Evolutionary conservation across 2,113 vertebrate species (phyloP).

Genomic region (Anser cygnoides): DNA sequence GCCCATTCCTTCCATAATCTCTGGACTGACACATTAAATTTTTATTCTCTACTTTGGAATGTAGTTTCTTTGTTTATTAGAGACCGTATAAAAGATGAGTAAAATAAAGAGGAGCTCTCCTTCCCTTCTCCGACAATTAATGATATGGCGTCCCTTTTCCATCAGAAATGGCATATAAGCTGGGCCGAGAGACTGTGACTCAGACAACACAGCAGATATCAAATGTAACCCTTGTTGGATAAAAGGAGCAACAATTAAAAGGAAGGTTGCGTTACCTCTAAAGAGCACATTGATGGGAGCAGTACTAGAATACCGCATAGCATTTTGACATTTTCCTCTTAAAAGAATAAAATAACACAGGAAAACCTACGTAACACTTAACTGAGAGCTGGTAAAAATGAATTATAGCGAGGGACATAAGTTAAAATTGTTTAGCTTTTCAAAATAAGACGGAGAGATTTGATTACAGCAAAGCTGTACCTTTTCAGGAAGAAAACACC

Average conservation of each 20-base stretch:
- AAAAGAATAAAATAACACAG: not conserved
- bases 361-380: not conserved
- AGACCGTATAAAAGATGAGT: constrained; percentile 8
- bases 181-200: constrained; percentile 12
- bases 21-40: not conserved
- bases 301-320: not conserved
- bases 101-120: not conserved
- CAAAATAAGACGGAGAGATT: constrained; percentile 5
- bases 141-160: not conserved
- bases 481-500: constrained; percentile 10
- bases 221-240: not conserved
- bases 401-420: not conserved
- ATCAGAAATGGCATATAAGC: constrained; percentile 47
- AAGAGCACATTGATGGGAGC: fast-evolving
- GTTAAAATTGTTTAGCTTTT: constrained; percentile 1
- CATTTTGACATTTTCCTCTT: not conserved
- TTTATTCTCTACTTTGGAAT: constrained; percentile 13
- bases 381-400: not conserved
- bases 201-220: not conserved
- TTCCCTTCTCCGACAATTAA: not conserved
- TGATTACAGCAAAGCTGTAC: constrained; percentile 12
- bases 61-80: constrained; percentile 12
- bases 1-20: not conserved
- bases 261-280: not conserved
- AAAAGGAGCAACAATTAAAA: not conserved